Evolutionary conservation across 2,113 vertebrate species (phyloP).

Genomic region (Melierax canorus): DNA sequence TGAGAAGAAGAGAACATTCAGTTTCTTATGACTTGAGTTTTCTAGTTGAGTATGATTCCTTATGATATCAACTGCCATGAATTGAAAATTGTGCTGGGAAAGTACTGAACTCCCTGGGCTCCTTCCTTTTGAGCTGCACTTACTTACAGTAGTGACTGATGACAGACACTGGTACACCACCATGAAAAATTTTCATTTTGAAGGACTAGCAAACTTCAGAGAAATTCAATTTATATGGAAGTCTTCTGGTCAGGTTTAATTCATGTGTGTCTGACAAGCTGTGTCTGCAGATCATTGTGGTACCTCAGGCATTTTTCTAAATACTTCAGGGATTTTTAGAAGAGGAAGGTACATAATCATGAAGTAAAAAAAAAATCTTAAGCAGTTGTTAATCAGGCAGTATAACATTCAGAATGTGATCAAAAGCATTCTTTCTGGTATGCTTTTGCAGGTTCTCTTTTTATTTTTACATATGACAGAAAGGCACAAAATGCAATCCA

Average conservation of each 20-base stretch:
- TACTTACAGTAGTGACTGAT: neutral
- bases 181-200: neutral
- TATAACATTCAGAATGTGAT: neutral
- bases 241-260: neutral
- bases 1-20: neutral
- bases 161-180: neutral
- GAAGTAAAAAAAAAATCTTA: neutral
- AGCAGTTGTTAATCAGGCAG: neutral
- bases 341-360: neutral
- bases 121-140: neutral
- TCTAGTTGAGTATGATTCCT: neutral
- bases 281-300: neutral
- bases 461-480: neutral
- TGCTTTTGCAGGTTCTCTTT: neutral
- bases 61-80: neutral
- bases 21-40: neutral
- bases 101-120: neutral
- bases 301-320: neutral
- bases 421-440: neutral
- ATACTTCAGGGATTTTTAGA: neutral
- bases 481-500: neutral
- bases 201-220: neutral
- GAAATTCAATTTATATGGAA: neutral
- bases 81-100: neutral
- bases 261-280: neutral